phyloP scores from a whole-genome alignment of 2,888 invertebrate species.

The Hecatera dysodea region DNA sequence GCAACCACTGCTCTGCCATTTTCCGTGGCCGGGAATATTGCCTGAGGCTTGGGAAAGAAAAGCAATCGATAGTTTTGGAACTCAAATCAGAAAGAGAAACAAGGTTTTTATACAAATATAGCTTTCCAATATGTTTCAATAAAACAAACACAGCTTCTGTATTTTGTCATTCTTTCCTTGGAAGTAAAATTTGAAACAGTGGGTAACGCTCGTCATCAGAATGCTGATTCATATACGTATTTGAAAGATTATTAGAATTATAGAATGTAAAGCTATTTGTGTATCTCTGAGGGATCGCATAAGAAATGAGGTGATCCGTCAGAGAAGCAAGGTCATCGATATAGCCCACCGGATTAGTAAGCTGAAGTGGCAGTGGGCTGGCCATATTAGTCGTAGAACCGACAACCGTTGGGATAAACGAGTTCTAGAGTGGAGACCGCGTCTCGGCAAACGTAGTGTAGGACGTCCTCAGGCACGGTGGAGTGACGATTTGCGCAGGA shows the following conservation, averaged over 20 bases:
- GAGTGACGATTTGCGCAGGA: too few species aligned
- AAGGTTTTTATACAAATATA: background rate
- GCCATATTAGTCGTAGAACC: too few species aligned
- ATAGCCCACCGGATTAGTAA: too few species aligned
- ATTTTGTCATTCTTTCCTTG: background rate
- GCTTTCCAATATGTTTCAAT: background rate
- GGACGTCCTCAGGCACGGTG: too few species aligned
- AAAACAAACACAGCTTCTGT: background rate
- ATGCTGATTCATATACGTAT: constrained; percentile 22
- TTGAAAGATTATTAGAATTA: constrained; percentile 17
- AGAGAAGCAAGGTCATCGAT: too few species aligned
- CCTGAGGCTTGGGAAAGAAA: background rate
- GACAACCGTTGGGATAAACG: too few species aligned
- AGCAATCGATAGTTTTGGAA: background rate
- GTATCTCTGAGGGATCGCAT: too few species aligned
- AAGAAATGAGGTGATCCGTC: too few species aligned
- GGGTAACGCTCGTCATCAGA: background rate
- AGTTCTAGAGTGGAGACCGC: too few species aligned
- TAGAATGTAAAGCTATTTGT: background rate
- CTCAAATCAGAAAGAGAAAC: background rate
- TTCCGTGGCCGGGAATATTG: background rate
- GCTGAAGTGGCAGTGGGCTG: too few species aligned
- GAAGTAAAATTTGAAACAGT: background rate
- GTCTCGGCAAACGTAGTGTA: too few species aligned
- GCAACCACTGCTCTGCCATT: too few species aligned